Base-by-base conservation (phyloP, 2,797 vertebrate genomes). In the Leptoclinus maculatus region DNA sequence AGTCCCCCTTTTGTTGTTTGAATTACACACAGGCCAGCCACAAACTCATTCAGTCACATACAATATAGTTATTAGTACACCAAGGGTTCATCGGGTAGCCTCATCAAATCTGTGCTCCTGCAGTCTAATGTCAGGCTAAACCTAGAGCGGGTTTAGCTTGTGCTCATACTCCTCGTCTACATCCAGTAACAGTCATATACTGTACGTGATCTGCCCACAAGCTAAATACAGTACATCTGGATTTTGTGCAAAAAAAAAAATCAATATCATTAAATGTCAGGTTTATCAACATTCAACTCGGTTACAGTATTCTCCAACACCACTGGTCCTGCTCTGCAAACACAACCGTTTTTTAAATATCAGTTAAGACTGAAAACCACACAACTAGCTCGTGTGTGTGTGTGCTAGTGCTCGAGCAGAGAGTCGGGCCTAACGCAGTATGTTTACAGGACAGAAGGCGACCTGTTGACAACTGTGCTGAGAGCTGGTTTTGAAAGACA, bases 211-310 rank as follows among this genome's bases (percentile, higher is more conserved):
- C 82, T 84, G 76, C 74, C 79, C 72, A 83, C 74, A 79, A 87
- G 85, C 84, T 83, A 87, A 88, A 29, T 91, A 93, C 93, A 95
- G 93, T 95, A 93, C 93, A 83, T 89, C 78, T 84, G 88, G 80
- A 88, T 87, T 89, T 91, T 92, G 89, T 93, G 93, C 92, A 93
- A 93, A 89, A 86, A 1, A 89, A 89, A 90, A 88, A 58, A 41
- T n/a, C n/a, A n/a, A n/a, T 64, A 63, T 72, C 25, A 49, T 74
- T 66, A 70, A 63, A 86, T 84, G 69, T 82, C 75, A 3, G 54
- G 34, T 84, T 85, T 74, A 7, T 74, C 2, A 6, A 84, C 87
- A 80, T 90, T 89, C 79, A 62, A 32, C 76, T 80, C 60, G n/a
- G 39, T 66, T 66, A 21, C 23, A 7, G 53, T 13, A 0, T 70